Base-by-base conservation (phyloP, 2,113 vertebrate genomes). In the Ictidomys tridecemlineatus region DNA sequence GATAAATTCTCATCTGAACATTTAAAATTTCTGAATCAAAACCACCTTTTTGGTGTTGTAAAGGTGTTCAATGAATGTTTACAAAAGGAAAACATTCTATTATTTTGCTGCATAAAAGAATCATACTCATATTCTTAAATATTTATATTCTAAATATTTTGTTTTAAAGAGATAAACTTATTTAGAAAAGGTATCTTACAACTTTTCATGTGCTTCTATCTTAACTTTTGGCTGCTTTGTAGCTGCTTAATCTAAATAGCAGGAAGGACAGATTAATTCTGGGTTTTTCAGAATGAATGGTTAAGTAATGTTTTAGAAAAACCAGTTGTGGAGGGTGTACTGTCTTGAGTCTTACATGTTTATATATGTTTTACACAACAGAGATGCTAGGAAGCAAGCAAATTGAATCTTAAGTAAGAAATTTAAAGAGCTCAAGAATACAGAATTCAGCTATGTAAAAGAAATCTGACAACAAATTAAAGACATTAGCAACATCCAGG, bases 321-420 rank as follows among this genome's bases (percentile, higher is more conserved):
- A 91, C 4, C 20, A 91, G 34, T 12, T n/a, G 58, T 48, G 32
- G n/a, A 93, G 53, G 45, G 12, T 9, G 37, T 53, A 7, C 56
- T 80, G 11, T 72, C 79, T 34, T 61, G 58, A 80, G 48, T 56
- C 56, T 78, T 76, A 39, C 37, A 86, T n/a, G 34, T 37, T 69
- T 76, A 70, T 26, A 14, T 84, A 12, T 67, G 72, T 80, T 90
- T 94, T 84, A 48, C 39, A 18, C 10, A 83, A 83, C 3, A 58
- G 39, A 69, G 56, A 24, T 2, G 12, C 56, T 93, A 69, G 34
- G 26, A 93, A 79, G 42, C 32, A 86, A 93, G 70, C 14, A 73
- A 32, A 90, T 72, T 89, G 91, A 86, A 79, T 70, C 42, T 90
- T 92, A 92, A 17, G 37, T 65, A n/a, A 92, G 67, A 95, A 53